Percentiles rank a stretch among this genome's conserved stretches.
Conservation (phyloP, 2,797 vertebrate species). For the Diglossa cyanea region DNA sequence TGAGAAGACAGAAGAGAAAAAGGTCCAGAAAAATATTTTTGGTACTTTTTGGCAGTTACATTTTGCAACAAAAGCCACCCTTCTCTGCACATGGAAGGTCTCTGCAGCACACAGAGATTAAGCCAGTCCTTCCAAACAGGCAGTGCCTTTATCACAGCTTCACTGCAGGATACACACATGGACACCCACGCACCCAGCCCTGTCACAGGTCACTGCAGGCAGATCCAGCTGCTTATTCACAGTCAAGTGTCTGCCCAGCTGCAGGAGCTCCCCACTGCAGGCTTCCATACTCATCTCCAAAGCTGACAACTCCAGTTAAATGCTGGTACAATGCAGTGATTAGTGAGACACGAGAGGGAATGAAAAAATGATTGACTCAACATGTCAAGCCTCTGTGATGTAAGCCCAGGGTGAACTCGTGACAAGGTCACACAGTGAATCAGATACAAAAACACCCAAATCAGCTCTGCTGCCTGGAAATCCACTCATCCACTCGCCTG, state of each 20-base stretch:
- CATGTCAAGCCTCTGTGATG: not conserved
- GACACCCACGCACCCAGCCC: not conserved
- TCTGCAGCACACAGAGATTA: not conserved
- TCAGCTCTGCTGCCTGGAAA: not conserved
- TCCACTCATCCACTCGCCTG: not conserved
- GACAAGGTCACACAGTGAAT: not conserved
- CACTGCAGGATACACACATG: not conserved
- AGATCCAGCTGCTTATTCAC: not conserved
- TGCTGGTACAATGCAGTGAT: fast-evolving
- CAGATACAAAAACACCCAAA: not conserved
- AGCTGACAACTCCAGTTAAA: not conserved
- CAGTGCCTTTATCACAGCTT: not conserved
- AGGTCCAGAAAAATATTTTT: not conserved
- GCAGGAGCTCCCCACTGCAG: not conserved
- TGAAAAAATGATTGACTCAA: not conserved
- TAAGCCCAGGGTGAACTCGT: not conserved
- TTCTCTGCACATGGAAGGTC: not conserved
- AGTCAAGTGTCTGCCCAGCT: not conserved
- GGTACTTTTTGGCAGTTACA: not conserved
- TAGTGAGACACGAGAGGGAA: not conserved
- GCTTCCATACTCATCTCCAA: not conserved
- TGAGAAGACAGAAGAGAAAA: not conserved
- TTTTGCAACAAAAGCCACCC: not conserved
- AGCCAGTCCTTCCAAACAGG: not conserved
- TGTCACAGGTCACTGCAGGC: not conserved